phyloP scores from a whole-genome alignment of 2,888 invertebrate species.

The Drosophila subsilvestris region DNA sequence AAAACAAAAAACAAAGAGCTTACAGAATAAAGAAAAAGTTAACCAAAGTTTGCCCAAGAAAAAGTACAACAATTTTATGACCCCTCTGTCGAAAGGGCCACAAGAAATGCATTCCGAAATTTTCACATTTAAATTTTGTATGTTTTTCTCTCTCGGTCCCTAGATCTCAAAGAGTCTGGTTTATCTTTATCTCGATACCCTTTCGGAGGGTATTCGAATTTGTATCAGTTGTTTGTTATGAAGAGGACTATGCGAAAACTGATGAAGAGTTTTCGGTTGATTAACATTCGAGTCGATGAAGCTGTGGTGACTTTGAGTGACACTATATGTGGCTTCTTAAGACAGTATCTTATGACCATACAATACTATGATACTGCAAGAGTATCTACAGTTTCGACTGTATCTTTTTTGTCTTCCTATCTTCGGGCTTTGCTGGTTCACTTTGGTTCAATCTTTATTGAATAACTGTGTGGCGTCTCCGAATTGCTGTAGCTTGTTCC shows the following conservation, averaged over 20 bases:
- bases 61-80: constrained; percentile 40
- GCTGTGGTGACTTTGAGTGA: too few species aligned
- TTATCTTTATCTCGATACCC: constrained; percentile 13
- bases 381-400: not conserved
- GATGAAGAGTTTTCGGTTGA: too few species aligned
- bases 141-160: constrained; percentile 16
- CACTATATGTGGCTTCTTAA: too few species aligned
- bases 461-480: constrained; percentile 46
- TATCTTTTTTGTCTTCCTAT: constrained; percentile 20
- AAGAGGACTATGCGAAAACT: not conserved
- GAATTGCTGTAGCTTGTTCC: constrained; percentile 23
- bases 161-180: not conserved
- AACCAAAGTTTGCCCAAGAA: constrained; percentile 43
- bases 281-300: too few species aligned
- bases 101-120: constrained; percentile 39
- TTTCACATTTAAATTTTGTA: constrained; percentile 38
- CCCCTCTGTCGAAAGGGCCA: constrained; percentile 14
- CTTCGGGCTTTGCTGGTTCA: constrained; percentile 22
- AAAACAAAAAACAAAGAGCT: not conserved
- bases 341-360: too few species aligned
- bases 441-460: constrained; percentile 63
- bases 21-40: constrained; percentile 43
- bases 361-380: not conserved
- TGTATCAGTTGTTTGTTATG: not conserved
- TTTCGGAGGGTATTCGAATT: not conserved